Evolutionary conservation across 2,888 invertebrate genomes (phyloP), one percentile per base, ranked within the genome.

Genomic region (Metallyticus violacea): DNA sequence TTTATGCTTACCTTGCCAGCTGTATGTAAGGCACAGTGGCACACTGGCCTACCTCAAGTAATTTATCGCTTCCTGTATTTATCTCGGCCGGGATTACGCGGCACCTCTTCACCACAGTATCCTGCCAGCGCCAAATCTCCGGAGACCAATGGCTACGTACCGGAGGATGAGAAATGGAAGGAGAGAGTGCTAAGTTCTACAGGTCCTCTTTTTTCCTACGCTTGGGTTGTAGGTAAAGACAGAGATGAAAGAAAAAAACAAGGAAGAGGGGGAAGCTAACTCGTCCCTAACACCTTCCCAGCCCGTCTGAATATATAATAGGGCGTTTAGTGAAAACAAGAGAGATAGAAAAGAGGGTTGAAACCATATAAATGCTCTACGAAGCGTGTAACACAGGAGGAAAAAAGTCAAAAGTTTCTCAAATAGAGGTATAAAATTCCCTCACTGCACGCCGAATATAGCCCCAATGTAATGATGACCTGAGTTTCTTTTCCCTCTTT

Each of bases 51-150:
- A 62, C 40, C 28, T 22, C 28, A 9, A 25, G 76, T 83, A 62
- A 83, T 83, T 83, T 83, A 83, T 83, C 83, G 62, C 62, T 27
- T 77, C 26, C 83, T 25, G 83, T 83, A 83, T 83, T 83, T 62
- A 83, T 83, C 83, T 77, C 26, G 83, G 7, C 83, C 62, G 26
- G 83, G 83, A 83, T 83, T 83, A 26, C 83, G 25, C 22, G 25
- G 83, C 30, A 27, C 79, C 30, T 80, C 30, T 30, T 80, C 80
- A 80, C 80, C 80, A 80, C 29, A 80, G 27, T 62, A 62, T 62
- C 40, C 40, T 62, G 40, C 40, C 40, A 62, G 28, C 9, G 6
- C 80, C 80, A 80, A 80, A 80, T 80, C 80, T 80, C 80, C 28
- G 22, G 80, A 29, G 80, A 80, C 28, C 22, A 62, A 62, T 62